Conservation (phyloP, 1,140 invertebrate genomes). For the Drosophila oshimai region DNA sequence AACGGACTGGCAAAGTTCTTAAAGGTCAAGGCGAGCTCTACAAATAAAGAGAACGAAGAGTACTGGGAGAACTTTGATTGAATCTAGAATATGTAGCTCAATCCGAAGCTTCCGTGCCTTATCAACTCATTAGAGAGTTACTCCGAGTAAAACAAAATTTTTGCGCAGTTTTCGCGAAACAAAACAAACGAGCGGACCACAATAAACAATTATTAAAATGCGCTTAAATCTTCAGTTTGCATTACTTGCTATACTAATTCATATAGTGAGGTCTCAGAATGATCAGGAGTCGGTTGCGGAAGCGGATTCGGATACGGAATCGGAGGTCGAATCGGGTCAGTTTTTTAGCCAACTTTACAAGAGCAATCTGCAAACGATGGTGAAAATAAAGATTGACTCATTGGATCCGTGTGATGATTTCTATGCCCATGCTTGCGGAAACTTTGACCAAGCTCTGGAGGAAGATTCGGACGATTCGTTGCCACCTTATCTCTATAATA, state of each 20-base stretch:
- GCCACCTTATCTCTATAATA: conserved; percentile 66
- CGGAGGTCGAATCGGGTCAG: conserved; percentile 15
- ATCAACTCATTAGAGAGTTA: conserved; percentile 36
- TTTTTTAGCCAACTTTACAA: conserved; percentile 62
- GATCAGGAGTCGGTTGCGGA: neutral
- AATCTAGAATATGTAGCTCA: conserved; percentile 29
- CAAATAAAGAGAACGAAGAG: conserved; percentile 12
- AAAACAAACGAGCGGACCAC: conserved; percentile 52
- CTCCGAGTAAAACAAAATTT: conserved; percentile 11
- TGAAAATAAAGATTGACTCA: conserved; percentile 47
- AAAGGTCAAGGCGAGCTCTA: conserved; percentile 58
- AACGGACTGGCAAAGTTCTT: conserved; percentile 21
- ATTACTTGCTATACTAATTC: conserved; percentile 11
- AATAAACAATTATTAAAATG: conserved; percentile 27
- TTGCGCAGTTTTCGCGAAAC: conserved; percentile 53
- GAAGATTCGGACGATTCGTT: conserved; percentile 36
- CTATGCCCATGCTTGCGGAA: conserved; percentile 71
- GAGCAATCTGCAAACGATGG: conserved; percentile 40
- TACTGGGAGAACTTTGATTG: conserved; percentile 3
- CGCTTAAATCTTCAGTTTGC: conserved; percentile 25
- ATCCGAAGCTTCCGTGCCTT: conserved; percentile 40
- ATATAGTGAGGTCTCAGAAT: conserved; percentile 3
- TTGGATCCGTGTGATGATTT: conserved; percentile 65
- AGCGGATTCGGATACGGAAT: neutral
- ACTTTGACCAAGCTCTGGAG: conserved; percentile 11